Evolutionary conservation across 2,888 invertebrate species (phyloP).

Genomic region (Tribolium freemani): DNA sequence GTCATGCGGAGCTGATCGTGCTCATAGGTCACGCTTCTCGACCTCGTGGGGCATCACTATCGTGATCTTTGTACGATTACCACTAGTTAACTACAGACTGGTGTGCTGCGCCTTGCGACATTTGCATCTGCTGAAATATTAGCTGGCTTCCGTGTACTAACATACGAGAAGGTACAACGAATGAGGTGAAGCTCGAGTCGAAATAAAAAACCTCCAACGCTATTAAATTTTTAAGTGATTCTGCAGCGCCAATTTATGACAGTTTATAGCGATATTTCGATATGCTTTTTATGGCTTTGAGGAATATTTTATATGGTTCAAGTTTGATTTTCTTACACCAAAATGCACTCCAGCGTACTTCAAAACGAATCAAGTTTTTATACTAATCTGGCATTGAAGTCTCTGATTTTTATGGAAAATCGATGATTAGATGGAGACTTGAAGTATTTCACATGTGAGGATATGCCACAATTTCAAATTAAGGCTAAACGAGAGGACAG

Average conservation of each 20-base stretch:
- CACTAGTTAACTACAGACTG: constrained; percentile 39
- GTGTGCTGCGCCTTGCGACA: constrained; percentile 36
- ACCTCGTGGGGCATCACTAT: constrained; percentile 43
- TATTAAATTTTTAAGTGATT: no score
- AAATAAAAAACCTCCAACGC: neutral
- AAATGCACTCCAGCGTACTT: neutral
- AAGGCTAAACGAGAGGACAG: no score
- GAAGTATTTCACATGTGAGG: neutral
- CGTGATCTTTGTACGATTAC: constrained; percentile 44
- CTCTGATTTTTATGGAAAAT: neutral
- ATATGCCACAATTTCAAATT: no score
- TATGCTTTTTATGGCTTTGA: neutral
- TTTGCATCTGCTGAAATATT: constrained; percentile 42
- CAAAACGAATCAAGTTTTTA: neutral
- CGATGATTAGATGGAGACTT: neutral
- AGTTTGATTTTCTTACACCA: neutral
- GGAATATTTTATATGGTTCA: no score
- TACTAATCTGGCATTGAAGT: neutral
- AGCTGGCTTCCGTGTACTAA: constrained; percentile 36
- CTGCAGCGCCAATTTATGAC: neutral
- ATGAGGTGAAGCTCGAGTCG: neutral
- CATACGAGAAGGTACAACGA: constrained; percentile 1
- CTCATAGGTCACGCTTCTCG: constrained; percentile 45
- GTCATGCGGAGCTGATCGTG: constrained; percentile 45
- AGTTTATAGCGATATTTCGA: neutral